These are phyloP conservation scores for Hipparchia semele DNA, from an alignment of 2,888 invertebrate genomes.

Conservation along the genomic window DNA sequence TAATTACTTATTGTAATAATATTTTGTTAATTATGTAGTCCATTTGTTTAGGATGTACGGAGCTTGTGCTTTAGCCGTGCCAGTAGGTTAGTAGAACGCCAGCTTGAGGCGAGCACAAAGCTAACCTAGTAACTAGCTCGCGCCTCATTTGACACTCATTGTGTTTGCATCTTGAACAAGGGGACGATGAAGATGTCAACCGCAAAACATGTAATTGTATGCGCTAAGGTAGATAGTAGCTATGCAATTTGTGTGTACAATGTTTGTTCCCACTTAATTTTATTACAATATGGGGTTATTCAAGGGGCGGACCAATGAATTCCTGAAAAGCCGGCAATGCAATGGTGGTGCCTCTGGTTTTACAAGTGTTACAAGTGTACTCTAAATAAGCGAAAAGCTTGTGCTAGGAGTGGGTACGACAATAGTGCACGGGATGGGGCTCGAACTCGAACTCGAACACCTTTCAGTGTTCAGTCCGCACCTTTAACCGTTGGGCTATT, in stretches of 20 bases:
- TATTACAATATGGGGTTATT: too few species aligned
- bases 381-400: too few species aligned
- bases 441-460: too few species aligned
- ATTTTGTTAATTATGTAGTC: slow-evolving; percentile 24
- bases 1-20: background rate
- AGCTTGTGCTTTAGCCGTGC: slow-evolving; percentile 64
- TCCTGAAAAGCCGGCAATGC: too few species aligned
- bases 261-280: too few species aligned
- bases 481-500: too few species aligned
- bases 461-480: too few species aligned
- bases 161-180: slow-evolving; percentile 37
- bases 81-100: slow-evolving; percentile 72
- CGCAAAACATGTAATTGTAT: slow-evolving; percentile 18
- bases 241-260: background rate
- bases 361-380: too few species aligned
- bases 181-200: slow-evolving; percentile 31
- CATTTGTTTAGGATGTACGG: slow-evolving; percentile 62
- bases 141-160: slow-evolving; percentile 47
- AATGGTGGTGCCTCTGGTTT: too few species aligned
- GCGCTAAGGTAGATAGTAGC: background rate
- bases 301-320: too few species aligned
- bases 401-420: too few species aligned
- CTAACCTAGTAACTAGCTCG: slow-evolving; percentile 49
- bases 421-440: too few species aligned
- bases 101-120: slow-evolving; percentile 57